phyloP scores from a whole-genome alignment of 2,888 invertebrate genomes.

The Thera britannica region DNA sequence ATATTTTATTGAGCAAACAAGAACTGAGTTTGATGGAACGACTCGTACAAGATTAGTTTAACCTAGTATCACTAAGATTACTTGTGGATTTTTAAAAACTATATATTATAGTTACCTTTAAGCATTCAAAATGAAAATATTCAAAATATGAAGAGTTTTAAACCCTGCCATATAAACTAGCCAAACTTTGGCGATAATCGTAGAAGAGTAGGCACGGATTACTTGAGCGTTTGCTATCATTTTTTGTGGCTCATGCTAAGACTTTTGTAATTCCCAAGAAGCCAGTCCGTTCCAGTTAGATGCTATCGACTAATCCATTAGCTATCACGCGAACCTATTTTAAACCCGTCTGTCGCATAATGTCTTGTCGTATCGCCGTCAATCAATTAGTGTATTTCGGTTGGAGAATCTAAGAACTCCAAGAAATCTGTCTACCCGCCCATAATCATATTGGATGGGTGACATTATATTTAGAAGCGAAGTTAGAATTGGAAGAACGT shows the following conservation, averaged over 20 bases:
- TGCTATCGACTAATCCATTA: conserved; percentile 43
- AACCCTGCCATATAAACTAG: no score
- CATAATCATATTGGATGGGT: conserved; percentile 6
- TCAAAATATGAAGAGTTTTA: no score
- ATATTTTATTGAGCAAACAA: no score
- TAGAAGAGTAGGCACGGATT: not conserved
- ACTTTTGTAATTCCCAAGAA: conserved; percentile 43
- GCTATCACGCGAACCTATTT: conserved; percentile 41
- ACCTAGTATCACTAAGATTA: no score
- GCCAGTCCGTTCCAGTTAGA: conserved; percentile 35
- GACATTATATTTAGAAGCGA: conserved; percentile 9
- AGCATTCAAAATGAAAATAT: no score
- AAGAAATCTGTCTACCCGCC: conserved; percentile 16
- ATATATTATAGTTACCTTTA: no score
- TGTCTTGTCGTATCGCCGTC: conserved; percentile 21
- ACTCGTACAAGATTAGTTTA: no score
- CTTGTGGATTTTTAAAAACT: no score
- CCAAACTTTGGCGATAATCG: no score
- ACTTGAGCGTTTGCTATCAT: not conserved
- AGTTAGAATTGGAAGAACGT: not conserved
- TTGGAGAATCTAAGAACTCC: conserved; percentile 16
- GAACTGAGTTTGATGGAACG: no score
- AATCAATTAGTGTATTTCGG: conserved; percentile 30
- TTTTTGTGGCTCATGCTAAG: not conserved
- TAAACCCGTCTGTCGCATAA: conserved; percentile 30